Evolutionary conservation across 2,888 invertebrate species (phyloP), one percentile per base, ranked within the genome.

Genomic region (Silvanus unidentatus): DNA sequence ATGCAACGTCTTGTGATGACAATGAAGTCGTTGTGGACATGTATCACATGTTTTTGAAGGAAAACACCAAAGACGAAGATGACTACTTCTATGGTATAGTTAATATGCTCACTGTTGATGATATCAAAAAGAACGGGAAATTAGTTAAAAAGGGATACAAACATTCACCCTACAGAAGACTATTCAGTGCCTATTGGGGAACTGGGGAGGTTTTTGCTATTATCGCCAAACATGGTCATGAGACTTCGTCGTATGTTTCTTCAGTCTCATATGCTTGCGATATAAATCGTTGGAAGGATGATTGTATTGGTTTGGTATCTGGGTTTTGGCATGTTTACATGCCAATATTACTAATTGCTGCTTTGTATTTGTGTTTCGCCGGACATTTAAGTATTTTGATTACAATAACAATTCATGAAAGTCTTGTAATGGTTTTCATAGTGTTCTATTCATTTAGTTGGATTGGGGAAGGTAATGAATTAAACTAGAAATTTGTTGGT

Each of bases 211-310:
- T 83, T 35, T 82, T 77, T 61, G 79, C 74, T 0, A 75, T 78
- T 1, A 67, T 84, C 1, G 81, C 79, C 2, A 70, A 62, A 11
- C 69, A 66, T 54, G 65, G 59, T 15, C 60, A 68, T 45, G 45
- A 59, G 8, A 77, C 76, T 50, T 75, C 82, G 0, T 78, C 82
- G 2, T 88, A 89, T 63, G 78, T 86, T 1, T 86, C 88, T 1
- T 71, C 75, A 1, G 72, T 78, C 39, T 79, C 80, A 1, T 88
- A 86, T 59, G 82, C 78, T 1, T 88, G 88, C 66, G 72, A 75
- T 47, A 69, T 77, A 1, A 41, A 69, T 5, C 59, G 69, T 2
- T 72, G 73, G 42, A 65, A 68, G 11, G 73, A 75, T 50, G 66
- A 63, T 38, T 82, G 83, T 59, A 65, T 74, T 82, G 73, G 71